phyloP scores from a whole-genome alignment of 2,113 vertebrate species.

The Pseudopipra pipra region DNA sequence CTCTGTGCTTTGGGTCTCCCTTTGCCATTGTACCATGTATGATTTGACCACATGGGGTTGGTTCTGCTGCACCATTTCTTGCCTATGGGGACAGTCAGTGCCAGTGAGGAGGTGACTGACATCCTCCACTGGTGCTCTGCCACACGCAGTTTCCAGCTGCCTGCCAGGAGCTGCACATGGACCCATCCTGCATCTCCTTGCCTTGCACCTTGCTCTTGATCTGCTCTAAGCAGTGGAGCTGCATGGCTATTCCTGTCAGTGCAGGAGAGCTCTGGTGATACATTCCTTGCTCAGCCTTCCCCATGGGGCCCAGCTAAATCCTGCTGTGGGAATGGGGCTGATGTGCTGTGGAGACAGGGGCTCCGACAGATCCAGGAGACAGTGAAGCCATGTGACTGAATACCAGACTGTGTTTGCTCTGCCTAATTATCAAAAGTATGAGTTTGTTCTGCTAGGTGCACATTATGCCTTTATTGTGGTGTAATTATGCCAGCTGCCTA shows the following conservation, averaged over 20 bases:
- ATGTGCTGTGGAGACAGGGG: neutral
- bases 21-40: neutral
- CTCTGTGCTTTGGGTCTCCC: neutral
- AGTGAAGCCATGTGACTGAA: slow-evolving; percentile 43
- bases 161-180: neutral
- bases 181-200: neutral
- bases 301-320: neutral
- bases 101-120: rapidly evolving
- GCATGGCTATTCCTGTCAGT: rapidly evolving
- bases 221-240: neutral
- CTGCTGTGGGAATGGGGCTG: neutral
- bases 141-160: neutral
- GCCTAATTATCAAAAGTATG: slow-evolving; percentile 85
- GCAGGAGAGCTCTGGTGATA: neutral
- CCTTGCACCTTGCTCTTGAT: rapidly evolving
- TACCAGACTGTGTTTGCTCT: slow-evolving; percentile 82
- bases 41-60: neutral
- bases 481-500: slow-evolving; percentile 86
- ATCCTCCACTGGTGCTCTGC: neutral
- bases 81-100: neutral
- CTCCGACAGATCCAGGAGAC: slow-evolving; percentile 31
- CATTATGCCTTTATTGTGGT: slow-evolving; percentile 85
- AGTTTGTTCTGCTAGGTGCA: slow-evolving; percentile 86
- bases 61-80: neutral
- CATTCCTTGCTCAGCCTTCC: neutral